Conservation (phyloP, 2,888 invertebrate species). For the Phasia obesa region DNA sequence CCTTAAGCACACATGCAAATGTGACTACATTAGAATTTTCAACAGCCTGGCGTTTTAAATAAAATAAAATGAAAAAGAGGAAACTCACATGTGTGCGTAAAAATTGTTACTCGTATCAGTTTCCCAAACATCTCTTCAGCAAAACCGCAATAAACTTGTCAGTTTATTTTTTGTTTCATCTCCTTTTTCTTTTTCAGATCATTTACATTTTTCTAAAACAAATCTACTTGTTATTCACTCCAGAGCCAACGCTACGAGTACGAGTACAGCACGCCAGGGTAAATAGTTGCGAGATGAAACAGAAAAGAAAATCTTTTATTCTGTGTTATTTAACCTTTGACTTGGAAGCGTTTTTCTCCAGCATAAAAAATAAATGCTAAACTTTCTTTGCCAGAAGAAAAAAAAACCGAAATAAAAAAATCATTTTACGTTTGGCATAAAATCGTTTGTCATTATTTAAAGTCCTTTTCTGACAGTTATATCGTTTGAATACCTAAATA, state of each 20-base stretch:
- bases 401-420: slow-evolving; percentile 38
- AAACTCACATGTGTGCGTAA: slow-evolving; percentile 55
- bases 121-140: slow-evolving; percentile 38
- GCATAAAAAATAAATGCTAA: background rate
- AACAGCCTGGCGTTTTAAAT: slow-evolving; percentile 74
- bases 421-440: slow-evolving; percentile 67
- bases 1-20: slow-evolving; percentile 71
- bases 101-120: slow-evolving; percentile 55
- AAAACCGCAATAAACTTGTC: slow-evolving; percentile 76
- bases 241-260: slow-evolving; percentile 22
- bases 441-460: slow-evolving; percentile 81
- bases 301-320: slow-evolving; percentile 50
- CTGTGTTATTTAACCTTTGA: slow-evolving; percentile 73
- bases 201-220: slow-evolving; percentile 55
- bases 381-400: slow-evolving; percentile 10
- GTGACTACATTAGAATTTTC: slow-evolving; percentile 80
- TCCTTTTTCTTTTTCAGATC: slow-evolving; percentile 64
- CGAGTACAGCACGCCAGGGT: slow-evolving; percentile 33
- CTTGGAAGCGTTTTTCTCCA: slow-evolving; percentile 65
- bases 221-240: slow-evolving; percentile 71
- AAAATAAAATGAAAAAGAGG: background rate
- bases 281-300: slow-evolving; percentile 19
- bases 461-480: slow-evolving; percentile 79
- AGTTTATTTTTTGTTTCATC: slow-evolving; percentile 72
- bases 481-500: slow-evolving; percentile 64